Conservation (phyloP, 2,888 invertebrate species). For the Malachius bipustulatus region DNA sequence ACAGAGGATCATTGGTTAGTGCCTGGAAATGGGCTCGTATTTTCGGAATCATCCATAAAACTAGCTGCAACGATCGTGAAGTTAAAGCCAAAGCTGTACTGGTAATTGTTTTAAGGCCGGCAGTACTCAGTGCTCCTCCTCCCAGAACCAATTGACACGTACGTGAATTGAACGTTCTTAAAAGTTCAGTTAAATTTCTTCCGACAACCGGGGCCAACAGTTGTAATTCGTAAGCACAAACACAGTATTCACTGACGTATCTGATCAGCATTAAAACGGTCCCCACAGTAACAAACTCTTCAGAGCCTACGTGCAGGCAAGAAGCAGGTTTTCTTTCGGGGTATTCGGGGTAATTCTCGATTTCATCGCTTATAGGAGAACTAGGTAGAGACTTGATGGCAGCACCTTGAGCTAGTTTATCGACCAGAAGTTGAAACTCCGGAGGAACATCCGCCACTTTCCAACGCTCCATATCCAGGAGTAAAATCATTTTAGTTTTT, state of each 20-base stretch:
- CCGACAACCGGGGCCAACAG: slow-evolving; percentile 69
- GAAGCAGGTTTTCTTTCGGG: slow-evolving; percentile 42
- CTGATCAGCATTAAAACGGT: slow-evolving; percentile 79
- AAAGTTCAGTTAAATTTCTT: slow-evolving; percentile 74
- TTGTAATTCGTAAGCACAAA: slow-evolving; percentile 64
- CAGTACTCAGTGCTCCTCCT: slow-evolving; percentile 90
- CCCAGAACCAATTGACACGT: slow-evolving; percentile 91
- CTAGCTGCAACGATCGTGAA: slow-evolving; percentile 62
- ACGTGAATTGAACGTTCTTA: slow-evolving; percentile 77
- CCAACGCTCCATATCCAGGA: slow-evolving; percentile 89
- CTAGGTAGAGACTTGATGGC: slow-evolving; percentile 32
- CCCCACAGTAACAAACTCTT: slow-evolving; percentile 65
- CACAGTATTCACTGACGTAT: slow-evolving; percentile 88
- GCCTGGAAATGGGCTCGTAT: slow-evolving; percentile 57
- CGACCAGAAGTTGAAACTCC: slow-evolving; percentile 78
- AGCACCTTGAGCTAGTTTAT: slow-evolving; percentile 43
- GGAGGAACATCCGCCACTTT: slow-evolving; percentile 81
- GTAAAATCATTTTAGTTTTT: slow-evolving; percentile 68
- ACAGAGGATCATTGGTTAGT: slow-evolving; percentile 41
- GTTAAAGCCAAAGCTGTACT: slow-evolving; percentile 86
- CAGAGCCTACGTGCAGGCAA: slow-evolving; percentile 32
- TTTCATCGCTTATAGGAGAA: slow-evolving; percentile 28
- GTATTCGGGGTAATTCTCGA: slow-evolving; percentile 19
- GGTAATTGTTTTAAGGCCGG: slow-evolving; percentile 88
- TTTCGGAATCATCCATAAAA: slow-evolving; percentile 67